Evolutionary conservation across 2,797 vertebrate genomes (phyloP), one percentile per base, ranked within the genome.

Genomic region (Danio albolineatus): DNA sequence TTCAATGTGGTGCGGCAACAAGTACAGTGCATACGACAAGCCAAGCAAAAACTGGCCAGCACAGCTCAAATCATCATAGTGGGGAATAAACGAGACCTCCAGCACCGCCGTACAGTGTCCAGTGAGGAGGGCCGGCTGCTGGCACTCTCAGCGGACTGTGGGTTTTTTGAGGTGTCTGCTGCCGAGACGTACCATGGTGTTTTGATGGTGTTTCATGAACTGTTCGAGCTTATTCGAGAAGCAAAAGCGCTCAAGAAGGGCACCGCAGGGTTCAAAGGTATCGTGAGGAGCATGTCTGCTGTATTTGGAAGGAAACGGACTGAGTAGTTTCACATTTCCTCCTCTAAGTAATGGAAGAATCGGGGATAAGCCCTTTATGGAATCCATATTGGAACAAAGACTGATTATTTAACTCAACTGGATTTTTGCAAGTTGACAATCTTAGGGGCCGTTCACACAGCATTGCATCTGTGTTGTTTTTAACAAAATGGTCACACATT

Each of bases 121-220:
- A 92, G 92, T 14, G 93, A 95, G 79, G 94, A 95, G 82, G 94
- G 93, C 1, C 87, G 90, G 2, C 85, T 93, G 28, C 88, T 95
- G 21, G 94, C 94, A 8, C 87, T 93, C 48, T 86, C 91, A 6
- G 84, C 89, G 0, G 88, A 92, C 89, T 94, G 93, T 59, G 89
- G 86, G 69, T 95, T 95, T 84, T 94, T 93, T 7, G 94, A 95
- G 85, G 93, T 92, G 69, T 95, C 94, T 0, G 94, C 91, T 0
- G 94, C 94, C 0, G 94, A 95, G 88, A 92, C 92, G 72, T 94
- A 95, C 85, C 94, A 95, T 78, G 92, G 92, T n/a, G 92, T 93
- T 12, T 82, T 93, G 78, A 82, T 91, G 82, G 92, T 91, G 74
- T 95, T 95, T 80, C 93, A 94, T 16, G 91, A 91, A 60, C 90